A percentile compares a stretch with the other conserved stretches of the same genome.
Evolutionary conservation across 1,140 invertebrate species (phyloP).

Genomic region (Oedothorax gibbosus): DNA sequence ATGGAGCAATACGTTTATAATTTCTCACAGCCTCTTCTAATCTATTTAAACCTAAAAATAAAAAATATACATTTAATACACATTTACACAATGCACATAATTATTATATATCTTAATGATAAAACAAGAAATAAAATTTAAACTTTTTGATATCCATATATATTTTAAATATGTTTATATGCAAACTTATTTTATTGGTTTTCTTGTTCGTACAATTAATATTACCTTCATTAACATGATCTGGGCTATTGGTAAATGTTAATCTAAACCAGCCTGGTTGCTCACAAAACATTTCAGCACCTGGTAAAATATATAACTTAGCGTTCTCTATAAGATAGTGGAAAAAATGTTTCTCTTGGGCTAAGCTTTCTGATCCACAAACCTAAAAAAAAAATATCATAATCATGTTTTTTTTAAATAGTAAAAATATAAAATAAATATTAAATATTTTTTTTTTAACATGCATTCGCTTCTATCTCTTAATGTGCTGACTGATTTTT

Average conservation of each 20-base stretch:
- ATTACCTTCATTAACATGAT: slow-evolving; percentile 45
- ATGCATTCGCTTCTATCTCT: too few species aligned
- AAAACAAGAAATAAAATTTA: too few species aligned
- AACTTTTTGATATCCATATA: too few species aligned
- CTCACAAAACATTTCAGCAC: slow-evolving; percentile 32
- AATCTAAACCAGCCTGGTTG: slow-evolving; percentile 56
- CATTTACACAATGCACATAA: too few species aligned
- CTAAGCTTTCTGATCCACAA: slow-evolving; percentile 22
- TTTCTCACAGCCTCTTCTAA: slow-evolving; percentile 6
- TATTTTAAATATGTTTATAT: too few species aligned
- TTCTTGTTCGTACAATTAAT: background rate
- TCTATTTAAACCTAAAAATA: slow-evolving; percentile 10
- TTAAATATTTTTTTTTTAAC: too few species aligned
- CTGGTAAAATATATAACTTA: slow-evolving; percentile 36
- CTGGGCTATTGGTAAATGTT: slow-evolving; percentile 6
- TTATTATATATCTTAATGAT: too few species aligned
- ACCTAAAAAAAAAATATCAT: slow-evolving; percentile 4
- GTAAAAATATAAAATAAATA: background rate
- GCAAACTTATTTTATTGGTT: background rate
- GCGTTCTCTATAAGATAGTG: slow-evolving; percentile 11
- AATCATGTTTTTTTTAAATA: background rate
- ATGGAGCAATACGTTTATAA: background rate
- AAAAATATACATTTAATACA: background rate
- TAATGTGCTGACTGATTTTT: too few species aligned
- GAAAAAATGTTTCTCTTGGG: slow-evolving; percentile 29